phyloP scores from a whole-genome alignment of 1,140 invertebrate species.

The Drosophila azteca region DNA sequence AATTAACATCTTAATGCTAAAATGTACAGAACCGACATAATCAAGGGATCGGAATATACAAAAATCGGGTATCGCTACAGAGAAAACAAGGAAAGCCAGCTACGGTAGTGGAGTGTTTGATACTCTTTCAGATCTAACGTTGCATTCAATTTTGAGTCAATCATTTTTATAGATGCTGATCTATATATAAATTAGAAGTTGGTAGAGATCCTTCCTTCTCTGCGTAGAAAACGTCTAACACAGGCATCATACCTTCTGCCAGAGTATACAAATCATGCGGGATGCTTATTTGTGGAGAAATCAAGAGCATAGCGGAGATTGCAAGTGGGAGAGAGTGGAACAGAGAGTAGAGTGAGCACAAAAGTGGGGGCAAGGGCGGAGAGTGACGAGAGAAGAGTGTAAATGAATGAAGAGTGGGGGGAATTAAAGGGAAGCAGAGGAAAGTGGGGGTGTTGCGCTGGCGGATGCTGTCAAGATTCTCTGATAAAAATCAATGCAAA shows the following conservation, averaged over 20 bases:
- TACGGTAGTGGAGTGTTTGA: too few relatives aligned
- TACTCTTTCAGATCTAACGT: too few relatives aligned
- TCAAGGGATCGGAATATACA: conserved; percentile 11
- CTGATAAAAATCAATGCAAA: conserved; percentile 76
- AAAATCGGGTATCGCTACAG: conserved; percentile 10
- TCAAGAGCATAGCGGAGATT: conserved; percentile 15
- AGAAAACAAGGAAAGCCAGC: not conserved
- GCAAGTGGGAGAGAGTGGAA: not conserved
- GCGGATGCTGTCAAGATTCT: conserved; percentile 29
- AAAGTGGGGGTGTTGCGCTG: conserved; percentile 4
- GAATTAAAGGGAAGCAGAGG: too few relatives aligned
- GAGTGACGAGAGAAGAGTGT: too few relatives aligned
- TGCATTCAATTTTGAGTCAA: too few relatives aligned
- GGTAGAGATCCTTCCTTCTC: not conserved
- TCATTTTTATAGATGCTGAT: too few relatives aligned
- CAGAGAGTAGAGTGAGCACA: not conserved
- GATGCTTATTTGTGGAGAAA: conserved; percentile 8
- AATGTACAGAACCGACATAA: conserved; percentile 35
- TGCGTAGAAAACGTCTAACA: too few relatives aligned
- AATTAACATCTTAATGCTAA: conserved; percentile 59
- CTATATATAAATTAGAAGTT: too few relatives aligned
- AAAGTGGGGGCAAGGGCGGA: not conserved
- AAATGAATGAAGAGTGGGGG: too few relatives aligned
- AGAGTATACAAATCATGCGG: conserved; percentile 11
- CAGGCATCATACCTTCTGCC: too few relatives aligned